Evolutionary conservation across 2,888 invertebrate species (phyloP), one percentile per base, ranked within the genome.

Genomic region (Barypeithes pellucidus): DNA sequence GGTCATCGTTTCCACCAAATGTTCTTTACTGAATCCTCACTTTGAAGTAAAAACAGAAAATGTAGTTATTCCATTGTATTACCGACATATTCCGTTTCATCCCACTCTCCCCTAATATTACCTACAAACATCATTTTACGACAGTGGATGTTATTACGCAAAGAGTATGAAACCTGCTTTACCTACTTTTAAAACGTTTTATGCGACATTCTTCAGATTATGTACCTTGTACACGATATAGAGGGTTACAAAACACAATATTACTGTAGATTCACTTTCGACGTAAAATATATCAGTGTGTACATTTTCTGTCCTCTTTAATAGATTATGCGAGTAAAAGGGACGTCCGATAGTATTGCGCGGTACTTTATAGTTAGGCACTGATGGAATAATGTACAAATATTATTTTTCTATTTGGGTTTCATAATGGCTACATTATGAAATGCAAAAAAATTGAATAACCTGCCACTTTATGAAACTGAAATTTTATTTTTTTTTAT

Each of bases 161-260:
- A 65, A 39, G 50, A 36, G 52, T 65, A 39, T 52, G 50, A 52
- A 65, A 65, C 63, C 50, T 62, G 59, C 66, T 71, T 71, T 71
- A 71, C 71, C 71, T 65, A 63, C 65, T 41, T 66, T 63, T 66
- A 60, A 71, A 71, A 33, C 66, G 71, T 63, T 71, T 71, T 71
- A 71, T 66, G 71, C 65, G 52, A 33, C n/a, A 16, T 63, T 54
- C 20, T 54, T 20, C 20, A 70, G 54, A 70, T 70, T 71, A 66
- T 47, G 47, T 36, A 50, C 54, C 45, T 59, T 39, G 50, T 61
- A 62, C 61, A 68, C 60, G 41, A 60, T 24, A 22, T 14, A 54
- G 69, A 36, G 59, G 60, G 59, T 54, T 67, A 60, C 67, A 65
- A 50, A 43, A 41, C 67, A 65, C 63, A 43, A 41, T 60, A 43